These are phyloP conservation scores for Agrypnia vestita DNA, from an alignment of 1,140 invertebrate genomes.

Conservation along the genomic window DNA sequence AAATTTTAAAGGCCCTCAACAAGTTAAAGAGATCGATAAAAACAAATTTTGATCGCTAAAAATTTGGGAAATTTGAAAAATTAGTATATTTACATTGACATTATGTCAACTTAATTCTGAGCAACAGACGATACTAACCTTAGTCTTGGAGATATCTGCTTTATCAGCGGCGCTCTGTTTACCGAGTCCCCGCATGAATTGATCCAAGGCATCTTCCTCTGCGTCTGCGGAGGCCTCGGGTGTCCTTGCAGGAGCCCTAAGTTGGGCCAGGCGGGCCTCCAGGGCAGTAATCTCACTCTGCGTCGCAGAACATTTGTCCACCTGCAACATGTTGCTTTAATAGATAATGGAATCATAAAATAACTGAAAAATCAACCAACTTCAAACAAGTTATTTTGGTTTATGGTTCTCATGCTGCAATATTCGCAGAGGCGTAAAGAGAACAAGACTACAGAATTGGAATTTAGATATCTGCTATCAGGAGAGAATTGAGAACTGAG, in stretches of 20 bases:
- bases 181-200: slow-evolving; percentile 80
- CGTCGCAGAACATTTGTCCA: slow-evolving; percentile 80
- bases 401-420: too few relatives aligned
- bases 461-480: too few relatives aligned
- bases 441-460: too few relatives aligned
- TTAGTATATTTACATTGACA: too few relatives aligned
- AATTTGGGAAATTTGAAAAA: too few relatives aligned
- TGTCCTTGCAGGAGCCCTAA: slow-evolving; percentile 64
- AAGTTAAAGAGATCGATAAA: too few relatives aligned
- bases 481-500: too few relatives aligned
- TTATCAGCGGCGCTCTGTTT: slow-evolving; percentile 66
- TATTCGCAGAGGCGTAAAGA: too few relatives aligned
- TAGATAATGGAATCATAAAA: neutral
- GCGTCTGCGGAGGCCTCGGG: slow-evolving; percentile 63
- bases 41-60: too few relatives aligned
- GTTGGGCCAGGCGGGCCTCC: slow-evolving; percentile 74
- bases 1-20: too few relatives aligned
- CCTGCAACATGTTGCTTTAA: slow-evolving; percentile 67
- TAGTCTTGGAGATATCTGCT: slow-evolving; percentile 69
- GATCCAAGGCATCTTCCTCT: slow-evolving; percentile 78
- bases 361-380: neutral
- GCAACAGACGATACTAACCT: slow-evolving; percentile 60
- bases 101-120: too few relatives aligned
- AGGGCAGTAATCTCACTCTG: slow-evolving; percentile 75
- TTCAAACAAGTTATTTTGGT: neutral